Base-by-base conservation (phyloP, 1,140 invertebrate species). In the Drosophila nikananu region DNA sequence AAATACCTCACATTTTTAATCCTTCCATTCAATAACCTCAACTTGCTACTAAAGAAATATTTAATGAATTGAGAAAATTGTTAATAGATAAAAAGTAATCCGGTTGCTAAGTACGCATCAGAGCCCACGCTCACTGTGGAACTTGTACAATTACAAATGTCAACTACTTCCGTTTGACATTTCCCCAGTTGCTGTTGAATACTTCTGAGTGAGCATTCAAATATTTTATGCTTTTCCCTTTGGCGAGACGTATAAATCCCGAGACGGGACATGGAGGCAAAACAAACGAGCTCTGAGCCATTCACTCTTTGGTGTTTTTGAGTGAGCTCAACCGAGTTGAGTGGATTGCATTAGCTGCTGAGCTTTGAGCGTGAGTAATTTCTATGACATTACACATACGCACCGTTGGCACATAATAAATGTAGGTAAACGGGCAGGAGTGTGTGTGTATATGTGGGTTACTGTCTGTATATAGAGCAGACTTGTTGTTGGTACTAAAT, bases 291-390 rank as follows among this genome's bases (percentile, higher is more conserved):
- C 37, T 73, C 55, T 61, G 32, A 23, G 37, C 13, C 39, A 70
- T 19, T 37, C 66, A 49, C 66, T 41, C 42, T 30, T 13, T 23
- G 9, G 15, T 17, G 2, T 21, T 44, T 66, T 27, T 58, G 59
- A 78, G 75, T 61, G 57, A 52, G 19, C 65, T 54, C 62, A 59
- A 30, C 57, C 60, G 52, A 63, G 65, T 78, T 86, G 76, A 87
- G 83, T 87, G 83, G 71, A 77, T 81, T 57, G 54, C 59, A 75
- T 77, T 73, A 77, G 83, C 44, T 74, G 48, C 52, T 46, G 76
- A 86, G 83, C 64, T 81, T 77, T 86, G 68, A 81, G 82, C 74
- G 74, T 77, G 71, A 86, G 83, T 82, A 68, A 83, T 76, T 80
- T 82, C 63, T 58, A 63, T 60, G 74, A 52, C 67, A 86, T 70